Base-by-base conservation (phyloP, 2,888 invertebrate species). In the Cheilosia grossa region DNA sequence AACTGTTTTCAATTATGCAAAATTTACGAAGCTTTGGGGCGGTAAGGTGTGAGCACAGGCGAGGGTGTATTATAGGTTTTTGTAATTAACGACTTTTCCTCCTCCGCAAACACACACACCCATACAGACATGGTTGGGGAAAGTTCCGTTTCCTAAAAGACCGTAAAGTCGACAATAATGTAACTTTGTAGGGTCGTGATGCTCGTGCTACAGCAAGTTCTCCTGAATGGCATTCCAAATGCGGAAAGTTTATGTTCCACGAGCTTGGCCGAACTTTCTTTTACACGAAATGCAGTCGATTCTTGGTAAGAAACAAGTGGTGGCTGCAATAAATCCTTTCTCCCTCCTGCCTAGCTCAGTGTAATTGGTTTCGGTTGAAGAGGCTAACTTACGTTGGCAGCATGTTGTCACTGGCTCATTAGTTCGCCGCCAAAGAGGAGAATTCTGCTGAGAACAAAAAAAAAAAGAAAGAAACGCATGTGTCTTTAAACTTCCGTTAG, bases 1-100 rank as follows among this genome's bases (percentile, higher is more conserved):
- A 27, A 33, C 51, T 69, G 69, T 79, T 69, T 83, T 82, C 83
- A 83, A 80, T 80, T 83, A 66, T 58, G 47, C 64, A 70, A 61
- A 79, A 51, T 61, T 56, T 67, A 44, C 53, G 51, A 51, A 59
- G 27, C 66, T 64, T 42, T 9, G 10, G 10, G 21, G 58, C 47
- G 7, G n/a, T n/a, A n/a, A n/a, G 49, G 9, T 37, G 37, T 56
- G 44, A n/a, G 47, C 54, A 47, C 21, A 56, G 17, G 6, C 19
- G 6, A 44, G 73, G 61, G 49, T 79, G 56, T 74, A n/a, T 42
- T 56, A 58, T 77, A 67, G 59, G 47, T 58, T 61, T 78, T 66
- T 49, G 53, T 80, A 74, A 74, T 83, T 70, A 70, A 83, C 63
- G 42, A 37, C 66, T 47, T 58, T 69, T 56, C 42, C 58, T 24